Base-by-base conservation (phyloP, 2,797 vertebrate genomes). In the Podarcis siculus region DNA sequence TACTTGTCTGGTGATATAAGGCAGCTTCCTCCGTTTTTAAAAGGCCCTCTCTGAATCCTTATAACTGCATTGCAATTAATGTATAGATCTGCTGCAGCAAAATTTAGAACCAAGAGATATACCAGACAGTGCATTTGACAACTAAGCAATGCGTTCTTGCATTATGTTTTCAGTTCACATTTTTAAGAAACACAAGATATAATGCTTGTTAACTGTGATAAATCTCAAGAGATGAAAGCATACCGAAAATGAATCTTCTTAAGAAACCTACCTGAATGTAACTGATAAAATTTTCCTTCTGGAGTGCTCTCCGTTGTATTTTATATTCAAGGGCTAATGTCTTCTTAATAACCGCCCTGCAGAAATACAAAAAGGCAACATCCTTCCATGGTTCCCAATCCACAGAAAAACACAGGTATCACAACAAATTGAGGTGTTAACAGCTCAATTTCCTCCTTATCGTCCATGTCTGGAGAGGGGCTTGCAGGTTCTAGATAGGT, bases 221-320 rank as follows among this genome's bases (percentile, higher is more conserved):
- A n/a, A 72, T 69, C 35, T 69, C 61, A 69, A 49, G 8, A 75
- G 10, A 37, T 9, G 4, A 85, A 67, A 86, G 37, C 55, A 0
- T 66, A 4, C 78, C 77, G 82, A 82, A 83, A 90, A 37, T 12
- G 66, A 73, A 86, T 19, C 5, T 85, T 82, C 76, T 8, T 87
- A 1, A 58, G 0, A 86, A 13, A 87, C 93, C 86, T 89, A 99
- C 99, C 98, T 99, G 99, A 75, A 99, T 97, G 76, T 98, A 99
- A 27, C 93, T 96, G 61, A 99, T 98, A 87, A 99, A 99, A 90
- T 99, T 98, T n/a, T 98, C 98, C 95, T 99, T 99, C 25, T 96
- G 97, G 49, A 98, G 95, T 0, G 97, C 94, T 93, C 98, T 87
- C 92, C 99, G 96, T 90, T 98, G 98, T 66, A 99, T 97, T 89